A percentile compares a stretch with the other conserved stretches of the same genome.
phyloP scores from a whole-genome alignment of 2,113 vertebrate genomes.

The Sturnus vulgaris region DNA sequence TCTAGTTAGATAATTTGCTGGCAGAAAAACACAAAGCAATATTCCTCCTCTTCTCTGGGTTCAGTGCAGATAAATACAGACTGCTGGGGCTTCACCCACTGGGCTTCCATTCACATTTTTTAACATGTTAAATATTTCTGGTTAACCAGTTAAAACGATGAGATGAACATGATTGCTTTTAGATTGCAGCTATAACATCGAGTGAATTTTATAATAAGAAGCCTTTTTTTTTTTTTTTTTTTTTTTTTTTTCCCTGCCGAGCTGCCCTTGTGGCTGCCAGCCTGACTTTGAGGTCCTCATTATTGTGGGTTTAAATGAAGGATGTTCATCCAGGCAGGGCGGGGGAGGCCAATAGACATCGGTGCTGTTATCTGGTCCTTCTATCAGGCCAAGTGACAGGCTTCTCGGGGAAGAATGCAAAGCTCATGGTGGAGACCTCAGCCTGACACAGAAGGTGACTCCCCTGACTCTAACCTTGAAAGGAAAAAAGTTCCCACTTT shows the following conservation, averaged over 20 bases:
- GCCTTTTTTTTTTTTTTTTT: background rate
- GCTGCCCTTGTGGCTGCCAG: conserved; percentile 80
- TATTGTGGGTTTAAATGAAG: conserved; percentile 84
- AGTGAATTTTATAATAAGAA: conserved; percentile 71
- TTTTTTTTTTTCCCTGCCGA: background rate
- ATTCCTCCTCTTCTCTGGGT: background rate
- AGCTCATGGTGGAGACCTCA: conserved; percentile 81
- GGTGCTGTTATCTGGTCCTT: conserved; percentile 79
- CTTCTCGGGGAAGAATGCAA: conserved; percentile 75
- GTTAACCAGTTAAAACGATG: conserved; percentile 46
- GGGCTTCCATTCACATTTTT: background rate
- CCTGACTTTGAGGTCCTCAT: conserved; percentile 85
- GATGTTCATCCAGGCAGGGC: conserved; percentile 78
- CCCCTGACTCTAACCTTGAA: conserved; percentile 94
- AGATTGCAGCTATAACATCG: conserved; percentile 49
- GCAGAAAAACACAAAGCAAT: background rate
- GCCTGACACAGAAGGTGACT: conserved; percentile 97
- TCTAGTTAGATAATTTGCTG: background rate
- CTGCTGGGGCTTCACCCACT: background rate
- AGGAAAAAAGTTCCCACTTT: conserved; percentile 91
- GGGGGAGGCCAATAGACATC: conserved; percentile 70
- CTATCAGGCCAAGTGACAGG: conserved; percentile 86
- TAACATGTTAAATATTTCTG: conserved; percentile 48
- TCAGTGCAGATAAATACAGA: background rate
- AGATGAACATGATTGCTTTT: conserved; percentile 62